A percentile compares a stretch with the other conserved stretches of the same genome.
phyloP scores from a whole-genome alignment of 2,797 vertebrate species.

The Glossophaga mutica region DNA sequence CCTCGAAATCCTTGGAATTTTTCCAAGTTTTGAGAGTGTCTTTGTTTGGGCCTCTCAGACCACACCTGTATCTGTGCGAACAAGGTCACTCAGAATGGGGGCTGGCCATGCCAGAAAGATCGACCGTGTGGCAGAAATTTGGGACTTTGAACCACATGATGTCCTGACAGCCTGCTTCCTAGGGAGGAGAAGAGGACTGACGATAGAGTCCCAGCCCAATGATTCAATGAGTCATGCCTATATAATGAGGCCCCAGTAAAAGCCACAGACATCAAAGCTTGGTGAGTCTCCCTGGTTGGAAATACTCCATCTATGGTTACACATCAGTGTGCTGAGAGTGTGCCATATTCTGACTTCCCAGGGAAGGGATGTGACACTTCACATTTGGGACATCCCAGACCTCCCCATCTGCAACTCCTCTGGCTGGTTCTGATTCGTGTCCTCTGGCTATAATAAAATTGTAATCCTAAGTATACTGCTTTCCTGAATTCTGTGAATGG shows the following conservation, averaged over 20 bases:
- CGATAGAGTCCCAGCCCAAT: background rate
- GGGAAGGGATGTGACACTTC: rapidly evolving
- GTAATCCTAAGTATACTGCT: background rate
- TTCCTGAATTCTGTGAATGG: background rate
- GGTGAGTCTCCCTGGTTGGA: background rate
- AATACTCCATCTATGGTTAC: no score
- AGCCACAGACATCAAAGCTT: background rate
- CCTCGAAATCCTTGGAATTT: background rate
- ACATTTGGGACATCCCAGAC: background rate
- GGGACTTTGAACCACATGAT: background rate
- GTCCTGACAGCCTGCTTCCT: background rate
- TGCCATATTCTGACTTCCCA: rapidly evolving
- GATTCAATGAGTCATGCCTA: background rate
- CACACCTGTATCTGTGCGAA: background rate
- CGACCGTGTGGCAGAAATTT: background rate
- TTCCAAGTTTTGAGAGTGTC: background rate
- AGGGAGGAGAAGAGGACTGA: background rate
- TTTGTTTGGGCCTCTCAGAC: background rate
- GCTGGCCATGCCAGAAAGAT: background rate
- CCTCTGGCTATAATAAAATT: background rate
- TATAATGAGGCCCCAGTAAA: background rate
- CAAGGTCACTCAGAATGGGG: background rate
- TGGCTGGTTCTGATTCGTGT: background rate
- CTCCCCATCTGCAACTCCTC: background rate
- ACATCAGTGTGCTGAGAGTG: background rate